phyloP scores from a whole-genome alignment of 1,140 invertebrate genomes.

The Dinothrombium tinctorium region DNA sequence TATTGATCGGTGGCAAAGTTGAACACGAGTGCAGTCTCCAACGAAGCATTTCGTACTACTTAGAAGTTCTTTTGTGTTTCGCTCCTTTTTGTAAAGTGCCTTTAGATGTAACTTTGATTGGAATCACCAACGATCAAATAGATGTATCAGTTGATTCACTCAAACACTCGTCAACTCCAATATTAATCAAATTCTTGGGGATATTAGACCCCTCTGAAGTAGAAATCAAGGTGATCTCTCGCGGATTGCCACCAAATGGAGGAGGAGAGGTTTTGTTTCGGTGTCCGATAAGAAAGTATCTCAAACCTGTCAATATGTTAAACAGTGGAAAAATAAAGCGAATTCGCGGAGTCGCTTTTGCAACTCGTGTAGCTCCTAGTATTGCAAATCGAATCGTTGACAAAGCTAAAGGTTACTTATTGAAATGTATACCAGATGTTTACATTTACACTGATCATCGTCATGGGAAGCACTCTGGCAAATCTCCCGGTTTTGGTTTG shows the following conservation, averaged over 20 bases:
- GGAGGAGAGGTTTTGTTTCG: conserved; percentile 71
- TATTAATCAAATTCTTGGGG: conserved; percentile 36
- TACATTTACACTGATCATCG: conserved; percentile 82
- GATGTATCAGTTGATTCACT: conserved; percentile 48
- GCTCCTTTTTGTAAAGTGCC: conserved; percentile 87
- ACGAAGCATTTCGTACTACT: conserved; percentile 66
- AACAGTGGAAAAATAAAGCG: conserved; percentile 79
- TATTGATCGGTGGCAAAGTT: conserved; percentile 59
- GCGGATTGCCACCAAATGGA: conserved; percentile 61
- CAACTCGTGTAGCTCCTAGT: conserved; percentile 65
- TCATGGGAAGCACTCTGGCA: conserved; percentile 56
- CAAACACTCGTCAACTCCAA: conserved; percentile 45
- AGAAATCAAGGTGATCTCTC: conserved; percentile 53
- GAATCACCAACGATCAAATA: conserved; percentile 56
- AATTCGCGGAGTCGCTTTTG: conserved; percentile 66
- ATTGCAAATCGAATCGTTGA: conserved; percentile 78
- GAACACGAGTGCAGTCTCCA: conserved; percentile 61
- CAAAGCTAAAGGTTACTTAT: conserved; percentile 61
- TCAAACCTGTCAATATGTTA: conserved; percentile 33
- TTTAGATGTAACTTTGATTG: conserved; percentile 49
- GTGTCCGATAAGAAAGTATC: conserved; percentile 46
- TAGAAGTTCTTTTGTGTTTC: conserved; percentile 63
- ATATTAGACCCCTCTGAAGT: conserved; percentile 21
- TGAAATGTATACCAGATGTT: conserved; percentile 80
- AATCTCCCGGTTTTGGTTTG: conserved; percentile 60